These are phyloP conservation scores for Cottoperca gobio DNA, from an alignment of 2,797 vertebrate species.

Conservation along the genomic window DNA sequence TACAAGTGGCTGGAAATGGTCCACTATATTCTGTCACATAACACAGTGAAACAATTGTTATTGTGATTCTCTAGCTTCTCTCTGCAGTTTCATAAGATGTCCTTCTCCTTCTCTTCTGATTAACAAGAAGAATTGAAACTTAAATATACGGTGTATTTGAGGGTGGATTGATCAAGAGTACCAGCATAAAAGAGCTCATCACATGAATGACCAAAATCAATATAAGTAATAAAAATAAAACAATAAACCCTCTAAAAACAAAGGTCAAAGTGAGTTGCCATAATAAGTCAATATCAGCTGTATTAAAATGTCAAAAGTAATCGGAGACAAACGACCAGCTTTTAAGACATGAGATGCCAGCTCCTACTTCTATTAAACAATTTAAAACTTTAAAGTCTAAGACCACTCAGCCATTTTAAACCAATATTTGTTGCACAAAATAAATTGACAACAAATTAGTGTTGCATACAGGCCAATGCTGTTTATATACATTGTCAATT, in stretches of 20 bases:
- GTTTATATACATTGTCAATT: background rate
- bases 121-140: constrained; percentile 2
- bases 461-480: background rate
- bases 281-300: constrained; percentile 6
- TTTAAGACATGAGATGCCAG: constrained; percentile 14
- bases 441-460: background rate
- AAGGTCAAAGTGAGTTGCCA: constrained; percentile 29
- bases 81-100: background rate
- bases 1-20: constrained; percentile 41
- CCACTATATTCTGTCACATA: background rate
- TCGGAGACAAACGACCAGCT: background rate
- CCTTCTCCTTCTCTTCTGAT: background rate
- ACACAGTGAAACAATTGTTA: background rate
- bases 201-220: constrained; percentile 10
- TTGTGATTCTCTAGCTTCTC: background rate
- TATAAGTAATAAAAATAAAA: background rate
- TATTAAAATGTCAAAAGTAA: constrained; percentile 28
- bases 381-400: background rate
- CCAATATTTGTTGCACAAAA: background rate
- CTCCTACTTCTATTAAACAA: background rate
- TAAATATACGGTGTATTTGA: background rate
- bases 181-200: background rate
- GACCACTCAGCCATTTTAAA: constrained; percentile 5
- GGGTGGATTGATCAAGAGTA: background rate
- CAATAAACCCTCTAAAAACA: constrained; percentile 1